Conservation (phyloP, 2,113 vertebrate species). For the Sylvia atricapilla region DNA sequence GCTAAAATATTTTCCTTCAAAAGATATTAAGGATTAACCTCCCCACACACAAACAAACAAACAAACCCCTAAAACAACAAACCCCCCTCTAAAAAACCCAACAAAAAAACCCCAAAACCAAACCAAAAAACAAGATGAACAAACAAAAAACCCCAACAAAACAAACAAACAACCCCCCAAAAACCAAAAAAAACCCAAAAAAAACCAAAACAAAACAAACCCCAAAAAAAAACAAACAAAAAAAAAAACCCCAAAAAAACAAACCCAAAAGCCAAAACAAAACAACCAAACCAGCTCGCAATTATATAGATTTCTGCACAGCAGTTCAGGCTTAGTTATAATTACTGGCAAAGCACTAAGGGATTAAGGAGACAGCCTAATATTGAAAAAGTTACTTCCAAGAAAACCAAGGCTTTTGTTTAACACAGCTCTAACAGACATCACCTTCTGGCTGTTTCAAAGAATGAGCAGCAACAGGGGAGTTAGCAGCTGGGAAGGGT, state of each 20-base stretch:
- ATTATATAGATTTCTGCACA: not conserved
- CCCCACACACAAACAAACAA: too few relatives aligned
- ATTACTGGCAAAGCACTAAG: not conserved
- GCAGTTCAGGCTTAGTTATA: not conserved
- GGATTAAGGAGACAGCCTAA: not conserved
- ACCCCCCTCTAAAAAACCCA: not conserved
- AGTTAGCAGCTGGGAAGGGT: not conserved
- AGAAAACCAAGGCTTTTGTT: not conserved
- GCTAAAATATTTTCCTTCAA: not conserved
- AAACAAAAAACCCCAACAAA: not conserved
- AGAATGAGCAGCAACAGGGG: not conserved
- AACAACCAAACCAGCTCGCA: not conserved
- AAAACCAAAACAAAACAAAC: not conserved
- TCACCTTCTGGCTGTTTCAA: not conserved
- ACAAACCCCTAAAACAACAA: not conserved
- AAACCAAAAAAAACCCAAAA: not conserved
- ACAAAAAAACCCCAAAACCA: not conserved
- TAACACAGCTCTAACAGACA: not conserved
- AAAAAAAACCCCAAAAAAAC: not conserved
- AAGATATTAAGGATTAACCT: not conserved
- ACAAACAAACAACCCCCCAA: not conserved
- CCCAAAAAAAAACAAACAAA: not conserved
- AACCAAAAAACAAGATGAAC: not conserved
- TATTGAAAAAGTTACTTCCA: not conserved
- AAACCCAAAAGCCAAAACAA: not conserved